Base-by-base conservation (phyloP, 2,797 vertebrate genomes). In the Mus caroli region DNA sequence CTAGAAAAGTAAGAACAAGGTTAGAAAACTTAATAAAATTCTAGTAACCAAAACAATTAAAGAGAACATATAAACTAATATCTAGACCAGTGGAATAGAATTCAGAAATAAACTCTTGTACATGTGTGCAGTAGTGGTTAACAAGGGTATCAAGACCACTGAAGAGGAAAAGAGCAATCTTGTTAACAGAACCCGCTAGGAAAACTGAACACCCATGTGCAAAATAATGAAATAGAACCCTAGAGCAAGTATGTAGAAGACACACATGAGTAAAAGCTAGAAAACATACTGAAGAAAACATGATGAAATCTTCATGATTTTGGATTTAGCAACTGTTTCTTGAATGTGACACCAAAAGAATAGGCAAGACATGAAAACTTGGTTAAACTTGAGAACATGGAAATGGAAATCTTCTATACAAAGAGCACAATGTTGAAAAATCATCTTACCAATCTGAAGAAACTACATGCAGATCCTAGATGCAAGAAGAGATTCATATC, bases 371-470 rank as follows among this genome's bases (percentile, higher is more conserved):
- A 88, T 78, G 9, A 87, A 93, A 97, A 83, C 34, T 43, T 77
- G 69, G 13, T 22, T 28, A 78, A 52, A 73, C 12, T 43, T 40
- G 10, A 92, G 26, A 64, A 37, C 4, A 20, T 76, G n/a, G 90
- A 67, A 87, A 71, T 67, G 60, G 40, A 94, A 93, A 82, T 58
- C n/a, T n/a, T 90, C 85, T 76, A 26, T 69, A 10, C 28, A 71
- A 84, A 90, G 9, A 26, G 40, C 12, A 91, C 6, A 77, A 86
- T 46, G 69, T 15, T 76, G 26, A 80, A 91, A 94, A 80, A 8
- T 4, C 4, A 86, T 17, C 6, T 54, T 60, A 90, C 4, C 37
- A 2, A 67, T 13, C 10, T 52, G 3, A 46, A 82, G 14, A 79
- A 84, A 43, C 40, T 31, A 50, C 43, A 83, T 69, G 11, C 3